A percentile compares a stretch with the other conserved stretches of the same genome.
These are phyloP conservation scores for Drosophila greeni DNA, from an alignment of 2,888 invertebrate genomes.

Conservation along the genomic window DNA sequence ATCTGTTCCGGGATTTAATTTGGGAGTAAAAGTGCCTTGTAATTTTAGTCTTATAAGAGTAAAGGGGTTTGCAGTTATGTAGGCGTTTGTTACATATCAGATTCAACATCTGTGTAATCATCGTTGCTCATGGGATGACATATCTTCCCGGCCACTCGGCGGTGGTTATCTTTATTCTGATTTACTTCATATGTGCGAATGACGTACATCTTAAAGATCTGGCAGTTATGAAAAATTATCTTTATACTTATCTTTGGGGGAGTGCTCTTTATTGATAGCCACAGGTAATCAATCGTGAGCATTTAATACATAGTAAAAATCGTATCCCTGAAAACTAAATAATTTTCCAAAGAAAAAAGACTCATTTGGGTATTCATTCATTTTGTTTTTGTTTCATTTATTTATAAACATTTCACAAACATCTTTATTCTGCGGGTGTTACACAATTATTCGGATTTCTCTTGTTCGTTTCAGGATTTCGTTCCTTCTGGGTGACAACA, in stretches of 20 bases:
- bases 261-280: too few species aligned
- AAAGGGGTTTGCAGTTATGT: not conserved
- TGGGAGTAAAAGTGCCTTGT: not conserved
- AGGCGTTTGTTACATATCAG: not conserved
- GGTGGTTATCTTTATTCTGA: not conserved
- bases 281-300: too few species aligned
- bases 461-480: conserved; percentile 36
- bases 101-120: not conserved
- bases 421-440: conserved; percentile 61
- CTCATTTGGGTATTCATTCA: conserved; percentile 25
- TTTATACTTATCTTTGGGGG: not conserved
- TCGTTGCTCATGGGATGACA: not conserved
- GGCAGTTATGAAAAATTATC: too few species aligned
- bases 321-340: not conserved
- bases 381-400: conserved; percentile 47
- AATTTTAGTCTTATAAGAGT: not conserved
- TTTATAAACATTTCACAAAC: conserved; percentile 71
- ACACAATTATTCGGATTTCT: conserved; percentile 51
- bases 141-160: not conserved
- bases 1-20: not conserved
- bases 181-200: not conserved
- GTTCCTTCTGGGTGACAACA: conserved; percentile 61
- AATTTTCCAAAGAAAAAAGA: conserved; percentile 49
- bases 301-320: too few species aligned
- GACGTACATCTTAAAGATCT: too few species aligned